These are phyloP conservation scores for Dexiosoma caninum DNA, from an alignment of 2,888 invertebrate species.

Conservation along the genomic window DNA sequence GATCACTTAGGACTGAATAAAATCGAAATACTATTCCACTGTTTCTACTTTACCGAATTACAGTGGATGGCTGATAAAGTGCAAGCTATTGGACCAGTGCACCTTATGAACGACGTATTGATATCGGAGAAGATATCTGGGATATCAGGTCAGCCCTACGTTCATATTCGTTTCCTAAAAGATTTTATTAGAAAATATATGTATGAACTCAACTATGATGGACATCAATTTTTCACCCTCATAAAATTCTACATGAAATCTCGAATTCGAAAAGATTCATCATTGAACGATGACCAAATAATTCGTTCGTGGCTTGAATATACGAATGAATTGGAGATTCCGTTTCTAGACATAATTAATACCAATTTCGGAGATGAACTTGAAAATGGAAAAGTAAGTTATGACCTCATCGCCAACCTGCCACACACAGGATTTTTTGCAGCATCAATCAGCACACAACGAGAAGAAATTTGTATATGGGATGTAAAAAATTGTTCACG, in stretches of 20 bases:
- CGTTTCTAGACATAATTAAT: conserved; percentile 77
- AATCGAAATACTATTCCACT: conserved; percentile 82
- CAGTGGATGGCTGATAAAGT: conserved; percentile 90
- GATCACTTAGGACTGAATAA: conserved; percentile 70
- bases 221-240: conserved; percentile 88
- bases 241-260: conserved; percentile 79
- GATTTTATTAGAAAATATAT: conserved; percentile 85
- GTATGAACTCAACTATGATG: conserved; percentile 87
- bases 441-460: conserved; percentile 85
- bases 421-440: conserved; percentile 83
- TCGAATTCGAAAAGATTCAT: conserved; percentile 69
- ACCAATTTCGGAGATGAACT: conserved; percentile 70
- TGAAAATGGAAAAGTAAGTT: conserved; percentile 69
- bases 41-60: conserved; percentile 85
- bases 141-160: conserved; percentile 75
- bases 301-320: conserved; percentile 74
- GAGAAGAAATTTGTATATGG: conserved; percentile 90
- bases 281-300: conserved; percentile 71
- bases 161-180: conserved; percentile 77
- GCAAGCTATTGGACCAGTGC: conserved; percentile 86
- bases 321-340: conserved; percentile 77
- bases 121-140: conserved; percentile 75
- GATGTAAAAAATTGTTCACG: conserved; percentile 83
- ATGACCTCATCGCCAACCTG: conserved; percentile 76
- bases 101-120: conserved; percentile 87